A percentile compares a stretch with the other conserved stretches of the same genome.
These are phyloP conservation scores for Leiothrix lutea DNA, from an alignment of 2,113 vertebrate species.

Conservation along the genomic window DNA sequence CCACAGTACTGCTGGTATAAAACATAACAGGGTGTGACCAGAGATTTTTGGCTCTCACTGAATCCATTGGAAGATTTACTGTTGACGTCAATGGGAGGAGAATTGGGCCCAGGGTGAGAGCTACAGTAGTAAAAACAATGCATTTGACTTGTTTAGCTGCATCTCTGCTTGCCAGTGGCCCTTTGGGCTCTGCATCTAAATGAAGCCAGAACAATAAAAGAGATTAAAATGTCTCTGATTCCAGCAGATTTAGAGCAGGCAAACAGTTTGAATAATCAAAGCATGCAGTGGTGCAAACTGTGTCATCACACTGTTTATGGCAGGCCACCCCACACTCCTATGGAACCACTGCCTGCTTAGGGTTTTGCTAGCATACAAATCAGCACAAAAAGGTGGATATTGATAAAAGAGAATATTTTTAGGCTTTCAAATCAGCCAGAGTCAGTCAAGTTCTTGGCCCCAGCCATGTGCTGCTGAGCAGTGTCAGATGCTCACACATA, in stretches of 20 bases:
- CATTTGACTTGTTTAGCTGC: not conserved
- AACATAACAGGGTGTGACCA: conserved; percentile 2
- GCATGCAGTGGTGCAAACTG: not conserved
- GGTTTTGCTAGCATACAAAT: conserved; percentile 47
- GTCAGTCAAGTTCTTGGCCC: conserved; percentile 63
- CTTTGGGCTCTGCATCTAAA: conserved; percentile 30
- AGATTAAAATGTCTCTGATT: conserved; percentile 35
- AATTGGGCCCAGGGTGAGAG: not conserved
- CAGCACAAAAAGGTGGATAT: conserved; percentile 53
- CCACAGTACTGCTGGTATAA: not conserved
- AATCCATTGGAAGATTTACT: conserved; percentile 49
- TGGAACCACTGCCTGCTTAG: not conserved
- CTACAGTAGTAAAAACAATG: conserved; percentile 29
- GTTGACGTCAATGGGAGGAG: conserved; percentile 47
- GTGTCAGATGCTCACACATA: conserved; percentile 56
- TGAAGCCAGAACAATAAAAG: conserved; percentile 8
- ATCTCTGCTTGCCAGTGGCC: not conserved
- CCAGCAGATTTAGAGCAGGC: conserved; percentile 1
- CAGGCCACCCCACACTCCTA: conserved; percentile 21
- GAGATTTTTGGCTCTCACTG: conserved; percentile 33
- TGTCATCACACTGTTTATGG: conserved; percentile 22
- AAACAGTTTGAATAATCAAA: conserved; percentile 43
- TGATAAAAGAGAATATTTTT: conserved; percentile 74
- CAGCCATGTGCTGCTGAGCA: conserved; percentile 56
- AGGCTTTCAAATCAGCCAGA: conserved; percentile 43